A percentile compares a stretch with the other conserved stretches of the same genome.
Evolutionary conservation across 2,888 invertebrate genomes (phyloP).

Genomic region (Tillus elongatus): DNA sequence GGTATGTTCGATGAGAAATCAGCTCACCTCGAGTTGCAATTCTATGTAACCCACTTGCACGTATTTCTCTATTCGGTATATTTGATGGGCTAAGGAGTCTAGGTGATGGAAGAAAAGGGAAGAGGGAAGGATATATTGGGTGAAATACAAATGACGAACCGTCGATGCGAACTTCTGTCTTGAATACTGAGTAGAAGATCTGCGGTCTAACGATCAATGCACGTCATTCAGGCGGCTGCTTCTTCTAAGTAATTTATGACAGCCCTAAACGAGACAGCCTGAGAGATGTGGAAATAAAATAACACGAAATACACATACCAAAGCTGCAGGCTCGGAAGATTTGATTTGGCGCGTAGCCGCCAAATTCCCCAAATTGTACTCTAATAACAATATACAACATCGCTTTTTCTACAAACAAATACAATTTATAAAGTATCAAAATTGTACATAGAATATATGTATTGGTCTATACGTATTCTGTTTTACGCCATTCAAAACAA

Average conservation of each 20-base stretch:
- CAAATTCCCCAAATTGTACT: constrained; percentile 23
- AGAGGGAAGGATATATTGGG: constrained; percentile 15
- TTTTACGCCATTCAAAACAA: too few relatives aligned
- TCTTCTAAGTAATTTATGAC: constrained; percentile 26
- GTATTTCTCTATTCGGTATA: too few relatives aligned
- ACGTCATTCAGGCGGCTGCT: constrained; percentile 23
- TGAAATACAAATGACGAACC: constrained; percentile 33
- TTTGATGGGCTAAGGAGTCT: too few relatives aligned
- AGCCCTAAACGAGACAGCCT: constrained; percentile 24
- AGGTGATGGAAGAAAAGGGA: too few relatives aligned
- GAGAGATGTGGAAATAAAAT: constrained; percentile 27
- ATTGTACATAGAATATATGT: too few relatives aligned
- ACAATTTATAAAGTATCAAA: constrained; percentile 18
- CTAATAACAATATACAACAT: constrained; percentile 22
- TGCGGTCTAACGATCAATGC: constrained; percentile 25
- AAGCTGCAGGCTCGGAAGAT: constrained; percentile 26
- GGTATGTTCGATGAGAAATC: too few relatives aligned
- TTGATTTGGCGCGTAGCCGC: constrained; percentile 22
- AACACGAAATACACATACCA: constrained; percentile 19
- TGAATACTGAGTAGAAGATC: constrained; percentile 30
- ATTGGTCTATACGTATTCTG: too few relatives aligned
- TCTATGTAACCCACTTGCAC: too few relatives aligned
- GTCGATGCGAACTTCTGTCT: constrained; percentile 30
- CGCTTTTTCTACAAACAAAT: constrained; percentile 20
- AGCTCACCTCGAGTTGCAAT: too few relatives aligned